Conservation (phyloP, 2,888 invertebrate genomes). For the Strigamia maritima region DNA sequence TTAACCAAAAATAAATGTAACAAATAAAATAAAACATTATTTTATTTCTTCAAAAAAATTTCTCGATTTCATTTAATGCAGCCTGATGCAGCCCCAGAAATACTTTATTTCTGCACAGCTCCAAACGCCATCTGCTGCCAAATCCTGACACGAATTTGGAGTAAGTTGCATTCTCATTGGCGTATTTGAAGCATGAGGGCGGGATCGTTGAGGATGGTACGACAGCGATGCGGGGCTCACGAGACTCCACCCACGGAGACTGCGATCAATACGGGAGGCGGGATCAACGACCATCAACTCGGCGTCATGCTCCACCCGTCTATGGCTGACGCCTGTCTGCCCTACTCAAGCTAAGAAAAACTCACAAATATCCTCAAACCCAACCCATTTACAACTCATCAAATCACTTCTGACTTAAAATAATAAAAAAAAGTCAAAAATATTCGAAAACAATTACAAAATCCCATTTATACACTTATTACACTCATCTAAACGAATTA, state of each 20-base stretch:
- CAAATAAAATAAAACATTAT: too few relatives aligned
- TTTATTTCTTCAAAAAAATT: too few relatives aligned
- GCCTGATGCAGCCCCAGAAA: neutral
- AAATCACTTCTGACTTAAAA: too few relatives aligned
- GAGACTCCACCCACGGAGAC: conserved; percentile 9
- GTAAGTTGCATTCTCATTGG: conserved; percentile 27
- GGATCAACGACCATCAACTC: conserved; percentile 5
- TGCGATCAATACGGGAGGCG: conserved; percentile 11
- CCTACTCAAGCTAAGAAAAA: neutral
- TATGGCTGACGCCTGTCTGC: neutral
- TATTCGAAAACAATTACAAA: too few relatives aligned
- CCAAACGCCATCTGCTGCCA: neutral
- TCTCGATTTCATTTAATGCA: neutral
- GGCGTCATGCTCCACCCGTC: neutral
- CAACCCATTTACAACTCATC: too few relatives aligned
- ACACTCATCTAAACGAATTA: too few relatives aligned
- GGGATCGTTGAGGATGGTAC: conserved; percentile 15
- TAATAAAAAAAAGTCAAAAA: too few relatives aligned
- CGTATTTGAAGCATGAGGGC: conserved; percentile 18
- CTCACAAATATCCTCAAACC: neutral
- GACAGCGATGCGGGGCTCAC: conserved; percentile 24
- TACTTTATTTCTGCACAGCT: neutral
- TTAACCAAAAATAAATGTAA: too few relatives aligned
- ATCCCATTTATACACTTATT: too few relatives aligned
- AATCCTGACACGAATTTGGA: neutral